phyloP scores from a whole-genome alignment of 2,888 invertebrate species.

The Lymantria dispar region DNA sequence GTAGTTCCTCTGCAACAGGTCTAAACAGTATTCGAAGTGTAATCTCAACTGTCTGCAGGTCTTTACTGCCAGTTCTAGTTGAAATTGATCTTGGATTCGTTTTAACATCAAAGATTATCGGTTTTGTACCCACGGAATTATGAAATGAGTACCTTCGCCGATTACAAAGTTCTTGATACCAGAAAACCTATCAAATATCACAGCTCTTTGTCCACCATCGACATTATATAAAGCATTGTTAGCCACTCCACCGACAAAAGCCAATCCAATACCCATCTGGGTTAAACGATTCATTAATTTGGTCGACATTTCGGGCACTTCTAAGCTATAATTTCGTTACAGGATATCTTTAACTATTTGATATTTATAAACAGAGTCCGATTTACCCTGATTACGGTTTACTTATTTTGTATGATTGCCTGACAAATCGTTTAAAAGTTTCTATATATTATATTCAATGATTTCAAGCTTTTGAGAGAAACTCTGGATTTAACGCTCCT shows the following conservation, averaged over 20 bases:
- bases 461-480: no score
- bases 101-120: slow-evolving; percentile 95
- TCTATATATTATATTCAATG: no score
- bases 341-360: neutral
- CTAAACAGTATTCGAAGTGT: slow-evolving; percentile 95
- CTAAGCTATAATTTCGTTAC: neutral
- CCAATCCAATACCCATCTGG: slow-evolving; percentile 21
- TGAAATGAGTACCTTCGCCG: slow-evolving; percentile 98
- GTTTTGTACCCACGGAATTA: slow-evolving; percentile 97
- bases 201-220: slow-evolving; percentile 91
- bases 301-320: neutral
- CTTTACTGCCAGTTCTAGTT: slow-evolving; percentile 96
- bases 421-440: no score
- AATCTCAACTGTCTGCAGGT: slow-evolving; percentile 97
- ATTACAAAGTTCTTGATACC: slow-evolving; percentile 93
- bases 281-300: slow-evolving; percentile 21
- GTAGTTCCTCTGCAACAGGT: slow-evolving; percentile 91
- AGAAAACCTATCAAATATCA: slow-evolving; percentile 96
- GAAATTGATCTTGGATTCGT: slow-evolving; percentile 95
- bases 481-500: no score
- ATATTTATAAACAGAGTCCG: no score
- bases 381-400: no score
- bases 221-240: slow-evolving; percentile 29
- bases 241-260: slow-evolving; percentile 12
- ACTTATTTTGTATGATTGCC: no score